Percentiles rank a stretch among this genome's conserved stretches.
Evolutionary conservation across 2,888 invertebrate species (phyloP).

Genomic region (Urechis unicinctus): DNA sequence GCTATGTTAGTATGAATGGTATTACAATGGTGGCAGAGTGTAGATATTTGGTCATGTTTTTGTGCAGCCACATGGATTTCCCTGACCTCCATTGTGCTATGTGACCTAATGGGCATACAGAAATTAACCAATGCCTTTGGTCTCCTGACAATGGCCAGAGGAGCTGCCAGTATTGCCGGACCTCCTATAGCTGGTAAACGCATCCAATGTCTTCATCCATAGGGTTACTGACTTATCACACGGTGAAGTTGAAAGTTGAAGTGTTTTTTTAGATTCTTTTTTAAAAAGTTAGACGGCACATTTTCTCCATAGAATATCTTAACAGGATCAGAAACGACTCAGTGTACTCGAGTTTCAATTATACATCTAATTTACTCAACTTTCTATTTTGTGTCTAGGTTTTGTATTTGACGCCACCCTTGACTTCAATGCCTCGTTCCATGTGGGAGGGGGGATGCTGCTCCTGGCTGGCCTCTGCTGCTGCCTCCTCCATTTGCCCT

Average conservation of each 20-base stretch:
- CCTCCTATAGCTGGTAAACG: conserved; percentile 73
- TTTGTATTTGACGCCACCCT: conserved; percentile 81
- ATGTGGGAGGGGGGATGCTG: conserved; percentile 84
- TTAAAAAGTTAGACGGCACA: too few relatives aligned
- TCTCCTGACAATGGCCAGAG: conserved; percentile 87
- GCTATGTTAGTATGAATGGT: too few relatives aligned
- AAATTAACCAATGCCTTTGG: conserved; percentile 96
- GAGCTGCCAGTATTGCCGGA: conserved; percentile 80
- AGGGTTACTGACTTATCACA: too few relatives aligned
- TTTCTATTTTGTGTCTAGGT: conserved; percentile 57
- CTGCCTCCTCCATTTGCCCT: conserved; percentile 44
- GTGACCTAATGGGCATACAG: conserved; percentile 90
- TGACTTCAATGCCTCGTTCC: conserved; percentile 83
- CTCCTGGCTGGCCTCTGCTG: conserved; percentile 77
- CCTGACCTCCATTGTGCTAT: conserved; percentile 92
- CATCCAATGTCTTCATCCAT: not conserved
- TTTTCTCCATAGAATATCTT: too few relatives aligned
- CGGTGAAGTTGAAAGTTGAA: too few relatives aligned
- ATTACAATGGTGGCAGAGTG: too few relatives aligned
- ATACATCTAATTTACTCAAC: not conserved
- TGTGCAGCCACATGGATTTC: conserved; percentile 89
- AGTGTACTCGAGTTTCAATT: too few relatives aligned
- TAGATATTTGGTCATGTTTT: too few relatives aligned
- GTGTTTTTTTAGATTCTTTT: too few relatives aligned
- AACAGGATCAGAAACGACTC: too few relatives aligned